Evolutionary conservation across 2,113 vertebrate species (phyloP), one percentile per base, ranked within the genome.

Genomic region (Cryptotis parvus): DNA sequence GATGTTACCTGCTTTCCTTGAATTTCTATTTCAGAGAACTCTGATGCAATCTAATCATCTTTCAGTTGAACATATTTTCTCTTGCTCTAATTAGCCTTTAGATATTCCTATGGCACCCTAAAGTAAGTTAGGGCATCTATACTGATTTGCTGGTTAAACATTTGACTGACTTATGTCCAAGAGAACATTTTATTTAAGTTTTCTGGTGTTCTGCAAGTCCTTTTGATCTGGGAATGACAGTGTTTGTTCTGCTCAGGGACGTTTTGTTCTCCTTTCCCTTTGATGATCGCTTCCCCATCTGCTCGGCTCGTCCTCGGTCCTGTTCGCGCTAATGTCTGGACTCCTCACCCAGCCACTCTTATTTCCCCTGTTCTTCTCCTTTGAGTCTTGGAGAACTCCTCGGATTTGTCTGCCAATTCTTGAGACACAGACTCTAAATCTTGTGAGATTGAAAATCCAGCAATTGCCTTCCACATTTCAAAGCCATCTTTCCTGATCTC

Each of bases 251-350:
- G 68, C 52, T 69, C 78, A n/a, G 68, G 49, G 49, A 84, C 49
- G 88, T 84, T 88, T 82, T 90, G 76, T 78, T 83, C 31, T 79
- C 2, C 49, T 66, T 85, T 72, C 84, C 55, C 73, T 91, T 88
- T 93, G 88, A 93, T 93, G 24, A 37, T 84, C 31, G 33, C 26
- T 75, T 80, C 74, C 75, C 79, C 78, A 80, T 91, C 79, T 88
- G 84, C 52, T 65, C 31, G 61, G 27, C 39, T 52, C 33, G 69
- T 90, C 73, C 24, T 84, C 70, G 76, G 43, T 83, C 72, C 29
- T 35, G 66, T 49, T 77, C 75, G 35, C 69, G 24, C 43, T 87
- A 69, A 69, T 63, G 61, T 87, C 68, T 75, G 45, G 39, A 45
- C 61, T 74, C 39, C 74, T 84, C 58, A 68, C 61, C 43, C 29